A percentile compares a stretch with the other conserved stretches of the same genome.
phyloP scores from a whole-genome alignment of 2,888 invertebrate genomes.

The Choristoneura rosaceana region DNA sequence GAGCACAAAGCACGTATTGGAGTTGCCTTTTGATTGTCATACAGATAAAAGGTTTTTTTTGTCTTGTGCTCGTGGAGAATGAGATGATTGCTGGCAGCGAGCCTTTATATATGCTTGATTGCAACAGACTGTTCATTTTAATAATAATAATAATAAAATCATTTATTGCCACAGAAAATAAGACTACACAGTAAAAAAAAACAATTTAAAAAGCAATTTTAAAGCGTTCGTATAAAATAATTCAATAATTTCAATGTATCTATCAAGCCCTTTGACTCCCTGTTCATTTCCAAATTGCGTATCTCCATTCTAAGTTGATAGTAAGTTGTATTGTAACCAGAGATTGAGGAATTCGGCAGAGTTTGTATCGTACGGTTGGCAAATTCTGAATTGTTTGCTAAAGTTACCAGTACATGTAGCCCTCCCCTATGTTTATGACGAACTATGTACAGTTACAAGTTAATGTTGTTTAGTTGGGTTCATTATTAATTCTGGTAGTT shows the following conservation, averaged over 20 bases:
- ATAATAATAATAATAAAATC: too few species aligned
- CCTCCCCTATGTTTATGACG: conserved; percentile 10
- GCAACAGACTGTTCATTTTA: not conserved
- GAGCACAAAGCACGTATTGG: too few species aligned
- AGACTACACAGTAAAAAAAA: too few species aligned
- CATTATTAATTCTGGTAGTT: not conserved
- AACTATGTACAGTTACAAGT: conserved; percentile 5
- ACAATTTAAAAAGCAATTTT: too few species aligned
- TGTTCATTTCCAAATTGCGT: not conserved
- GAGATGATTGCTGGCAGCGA: too few species aligned
- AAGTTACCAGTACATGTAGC: conserved; percentile 4
- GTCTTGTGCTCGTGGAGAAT: too few species aligned
- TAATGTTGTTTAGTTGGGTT: conserved; percentile 5
- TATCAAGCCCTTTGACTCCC: not conserved
- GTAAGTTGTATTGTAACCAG: conserved; percentile 17
- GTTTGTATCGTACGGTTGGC: conserved; percentile 8
- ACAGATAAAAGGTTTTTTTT: too few species aligned
- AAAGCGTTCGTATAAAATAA: not conserved
- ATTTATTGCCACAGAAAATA: too few species aligned
- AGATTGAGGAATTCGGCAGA: conserved; percentile 3
- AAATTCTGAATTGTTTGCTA: conserved; percentile 14
- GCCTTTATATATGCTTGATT: not conserved
- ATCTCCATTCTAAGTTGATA: not conserved
- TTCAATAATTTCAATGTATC: not conserved
- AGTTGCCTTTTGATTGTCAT: too few species aligned